Evolutionary conservation across 2,888 invertebrate genomes (phyloP).

Genomic region (Zygogramma bicolorata): DNA sequence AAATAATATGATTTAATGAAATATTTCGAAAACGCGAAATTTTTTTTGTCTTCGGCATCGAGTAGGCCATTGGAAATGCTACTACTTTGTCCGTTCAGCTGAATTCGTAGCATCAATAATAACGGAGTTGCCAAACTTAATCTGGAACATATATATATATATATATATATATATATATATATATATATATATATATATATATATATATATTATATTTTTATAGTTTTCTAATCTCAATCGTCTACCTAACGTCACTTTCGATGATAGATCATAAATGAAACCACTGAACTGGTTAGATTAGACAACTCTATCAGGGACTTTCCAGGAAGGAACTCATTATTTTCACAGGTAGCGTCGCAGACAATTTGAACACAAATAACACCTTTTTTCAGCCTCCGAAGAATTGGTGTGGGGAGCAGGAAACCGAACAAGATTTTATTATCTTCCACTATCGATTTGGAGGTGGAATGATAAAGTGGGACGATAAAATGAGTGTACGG

Average conservation of each 20-base stretch:
- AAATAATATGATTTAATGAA: too few relatives aligned
- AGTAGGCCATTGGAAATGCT: too few relatives aligned
- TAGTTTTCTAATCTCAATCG: too few relatives aligned
- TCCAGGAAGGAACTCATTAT: constrained; percentile 28
- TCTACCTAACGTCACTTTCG: constrained; percentile 5
- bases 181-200: too few relatives aligned
- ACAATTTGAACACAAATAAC: constrained; percentile 33
- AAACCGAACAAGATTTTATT: constrained; percentile 41
- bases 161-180: too few relatives aligned
- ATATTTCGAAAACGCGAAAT: too few relatives aligned
- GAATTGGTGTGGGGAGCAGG: constrained; percentile 17
- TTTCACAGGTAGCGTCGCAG: constrained; percentile 36
- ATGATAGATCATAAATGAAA: constrained; percentile 25
- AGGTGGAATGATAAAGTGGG: constrained; percentile 29
- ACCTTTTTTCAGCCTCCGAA: constrained; percentile 20
- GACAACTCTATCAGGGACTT: constrained; percentile 29
- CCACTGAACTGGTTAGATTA: constrained; percentile 27
- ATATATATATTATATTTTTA: too few relatives aligned
- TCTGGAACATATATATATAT: too few relatives aligned
- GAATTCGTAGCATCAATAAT: too few relatives aligned
- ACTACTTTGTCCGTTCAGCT: too few relatives aligned
- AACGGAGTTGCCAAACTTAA: too few relatives aligned
- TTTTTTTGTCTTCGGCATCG: too few relatives aligned
- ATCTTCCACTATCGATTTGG: constrained; percentile 41
- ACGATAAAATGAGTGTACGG: constrained; percentile 41